Base-by-base conservation (phyloP, 2,797 vertebrate species). In the Pangasius krempfi region DNA sequence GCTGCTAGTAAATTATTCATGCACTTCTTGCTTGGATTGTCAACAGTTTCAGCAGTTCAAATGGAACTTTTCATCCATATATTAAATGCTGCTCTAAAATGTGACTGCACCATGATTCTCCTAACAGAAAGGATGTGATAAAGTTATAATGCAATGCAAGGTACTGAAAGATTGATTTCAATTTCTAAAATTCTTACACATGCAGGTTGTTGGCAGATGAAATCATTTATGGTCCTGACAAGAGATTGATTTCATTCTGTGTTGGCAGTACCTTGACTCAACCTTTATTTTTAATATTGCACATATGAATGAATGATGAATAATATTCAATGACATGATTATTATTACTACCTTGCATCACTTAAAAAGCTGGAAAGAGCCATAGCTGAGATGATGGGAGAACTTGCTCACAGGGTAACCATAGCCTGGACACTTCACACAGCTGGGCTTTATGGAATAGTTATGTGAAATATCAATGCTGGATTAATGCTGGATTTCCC, bases 1-100 rank as follows among this genome's bases (percentile, higher is more conserved):
- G 37, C 25, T 47, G 58, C 58, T 66, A 5, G 62, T 84, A 12
- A 84, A 84, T 84, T 68, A 84, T 66, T 84, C 82, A 68, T 68
- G 62, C 62, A 22, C 16, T 47, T 66, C 62, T 66, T 66, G 44
- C 60, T 30, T 50, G 82, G 82, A 66, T 68, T 84, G 82, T 68
- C 44, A 84, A 66, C 27, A 30, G 40, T 68, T 84, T 50, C 44
- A 64, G 40, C 60, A 30, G 62, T 84, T 84, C 25, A 68, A 30
- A 66, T 66, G 14, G 9, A 68, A 68, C 62, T 50, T 84, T 68
- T 84, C 27, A 50, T 52, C 62, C 44, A 30, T 25, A 12, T 84
- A 84, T 84, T 84, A 84, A 84, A 68, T 13, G 27, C 44, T 68
- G 40, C 44, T 50, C 4, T 50, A 30, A 44, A 44, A 82, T 27